Percentiles rank a stretch among this genome's conserved stretches.
These are phyloP conservation scores for Lutjanus campechanus DNA, from an alignment of 2,797 vertebrate species.

Conservation along the genomic window DNA sequence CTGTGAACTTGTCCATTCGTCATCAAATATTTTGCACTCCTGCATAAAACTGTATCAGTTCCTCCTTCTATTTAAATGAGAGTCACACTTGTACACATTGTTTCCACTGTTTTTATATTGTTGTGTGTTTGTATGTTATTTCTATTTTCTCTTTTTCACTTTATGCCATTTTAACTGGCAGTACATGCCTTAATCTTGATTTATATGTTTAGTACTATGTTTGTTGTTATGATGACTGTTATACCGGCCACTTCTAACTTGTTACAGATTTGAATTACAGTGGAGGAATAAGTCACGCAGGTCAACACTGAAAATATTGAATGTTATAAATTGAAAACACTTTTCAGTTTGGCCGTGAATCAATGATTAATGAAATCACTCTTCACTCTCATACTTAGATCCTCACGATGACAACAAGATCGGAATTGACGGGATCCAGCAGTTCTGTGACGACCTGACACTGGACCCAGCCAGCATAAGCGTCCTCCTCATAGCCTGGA, in stretches of 20 bases:
- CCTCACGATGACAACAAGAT: constrained; percentile 99
- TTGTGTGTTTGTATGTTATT: too few species aligned
- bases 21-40: too few species aligned
- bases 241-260: not conserved
- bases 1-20: too few species aligned
- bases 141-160: too few species aligned
- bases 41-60: too few species aligned
- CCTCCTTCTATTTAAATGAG: too few species aligned
- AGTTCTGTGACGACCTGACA: constrained; percentile 96
- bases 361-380: not conserved
- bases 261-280: not conserved
- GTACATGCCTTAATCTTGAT: too few species aligned
- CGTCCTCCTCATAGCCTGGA: constrained; percentile 97
- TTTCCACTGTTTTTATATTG: too few species aligned
- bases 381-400: constrained; percentile 80
- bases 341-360: not conserved
- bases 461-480: constrained; percentile 97
- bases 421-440: constrained; percentile 97
- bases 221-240: too few species aligned
- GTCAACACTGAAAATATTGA: not conserved
- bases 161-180: too few species aligned
- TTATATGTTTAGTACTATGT: too few species aligned
- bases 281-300: not conserved
- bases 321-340: not conserved
- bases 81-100: too few species aligned